Base-by-base conservation (phyloP, 2,113 vertebrate species). In the Callipepla californica region DNA sequence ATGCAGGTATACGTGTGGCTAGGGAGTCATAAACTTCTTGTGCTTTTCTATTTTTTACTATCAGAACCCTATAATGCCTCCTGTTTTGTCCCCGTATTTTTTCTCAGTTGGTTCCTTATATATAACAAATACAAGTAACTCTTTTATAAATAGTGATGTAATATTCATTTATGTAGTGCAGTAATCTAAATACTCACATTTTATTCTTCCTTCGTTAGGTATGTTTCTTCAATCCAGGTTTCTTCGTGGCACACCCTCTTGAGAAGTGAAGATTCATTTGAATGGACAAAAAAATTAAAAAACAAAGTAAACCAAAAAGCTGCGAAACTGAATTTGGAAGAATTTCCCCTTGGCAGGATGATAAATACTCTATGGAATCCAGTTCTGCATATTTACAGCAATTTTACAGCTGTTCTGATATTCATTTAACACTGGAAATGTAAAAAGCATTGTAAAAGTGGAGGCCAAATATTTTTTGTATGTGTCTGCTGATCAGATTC, bases 1-100 rank as follows among this genome's bases (percentile, higher is more conserved):
- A 87, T 65, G 28, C 19, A 80, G 57, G 40, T 86, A 28, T 72
- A n/a, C 70, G 87, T 45, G 47, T 68, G 26, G 72, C 82, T 80
- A 83, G 61, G 6, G 87, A 92, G 55, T 15, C 74, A 68, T 85
- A 90, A 95, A 96, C 30, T 28, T 91, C 48, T 90, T 79, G 72
- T 1, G 5, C 30, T 85, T 96, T 89, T 80, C 40, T 89, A 42
- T 85, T 87, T 53, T 92, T 95, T 89, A 75, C 38, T 75, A 11
- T 80, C 70, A 77, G 67, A 92, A 80, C 22, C 15, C 47, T 23
- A 21, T 78, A 87, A 89, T 69, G 42, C 30, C 67, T 77, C 16
- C 1, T 55, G 58, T 77, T 91, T 96, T 96, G 85, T 76, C 55
- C 87, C 83, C 38, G 11, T 42, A 40, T 40, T 89, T 94, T 92